Evolutionary conservation across 2,113 vertebrate species (phyloP).

Genomic region (Sinosuthora webbiana): DNA sequence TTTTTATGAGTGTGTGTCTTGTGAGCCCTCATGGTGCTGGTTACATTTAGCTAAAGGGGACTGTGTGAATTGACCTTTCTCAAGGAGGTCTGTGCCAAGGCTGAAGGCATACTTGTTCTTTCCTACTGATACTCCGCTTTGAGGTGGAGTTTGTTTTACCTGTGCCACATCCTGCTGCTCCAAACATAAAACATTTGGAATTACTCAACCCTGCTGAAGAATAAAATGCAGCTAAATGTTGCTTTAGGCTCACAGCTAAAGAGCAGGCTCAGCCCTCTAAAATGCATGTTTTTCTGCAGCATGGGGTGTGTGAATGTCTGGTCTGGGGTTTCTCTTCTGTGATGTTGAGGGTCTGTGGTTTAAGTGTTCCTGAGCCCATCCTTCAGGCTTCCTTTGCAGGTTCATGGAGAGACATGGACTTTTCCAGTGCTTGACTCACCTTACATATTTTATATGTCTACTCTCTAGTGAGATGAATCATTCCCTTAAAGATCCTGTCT

Average conservation of each 20-base stretch:
- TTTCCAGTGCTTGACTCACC: not conserved
- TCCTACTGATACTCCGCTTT: not conserved
- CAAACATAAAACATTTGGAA: not conserved
- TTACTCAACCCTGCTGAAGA: not conserved
- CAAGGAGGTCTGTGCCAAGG: not conserved
- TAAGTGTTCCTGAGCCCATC: not conserved
- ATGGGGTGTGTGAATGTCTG: not conserved
- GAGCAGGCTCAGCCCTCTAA: not conserved
- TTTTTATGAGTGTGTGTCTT: not conserved
- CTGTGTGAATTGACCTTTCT: not conserved
- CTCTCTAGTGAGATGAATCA: not conserved
- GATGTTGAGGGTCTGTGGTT: not conserved
- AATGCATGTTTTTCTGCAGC: not conserved
- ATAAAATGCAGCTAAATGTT: not conserved
- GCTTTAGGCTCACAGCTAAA: not conserved
- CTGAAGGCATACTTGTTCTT: not conserved
- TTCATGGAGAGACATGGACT: not conserved
- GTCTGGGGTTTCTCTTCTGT: not conserved
- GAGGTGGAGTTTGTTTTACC: not conserved
- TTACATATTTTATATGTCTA: not conserved
- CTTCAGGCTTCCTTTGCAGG: not conserved
- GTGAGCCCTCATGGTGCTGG: not conserved
- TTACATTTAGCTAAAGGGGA: not conserved
- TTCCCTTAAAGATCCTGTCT: not conserved
- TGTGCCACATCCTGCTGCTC: not conserved